Conservation (phyloP, 2,113 vertebrate species). For the Suricata suricatta region DNA sequence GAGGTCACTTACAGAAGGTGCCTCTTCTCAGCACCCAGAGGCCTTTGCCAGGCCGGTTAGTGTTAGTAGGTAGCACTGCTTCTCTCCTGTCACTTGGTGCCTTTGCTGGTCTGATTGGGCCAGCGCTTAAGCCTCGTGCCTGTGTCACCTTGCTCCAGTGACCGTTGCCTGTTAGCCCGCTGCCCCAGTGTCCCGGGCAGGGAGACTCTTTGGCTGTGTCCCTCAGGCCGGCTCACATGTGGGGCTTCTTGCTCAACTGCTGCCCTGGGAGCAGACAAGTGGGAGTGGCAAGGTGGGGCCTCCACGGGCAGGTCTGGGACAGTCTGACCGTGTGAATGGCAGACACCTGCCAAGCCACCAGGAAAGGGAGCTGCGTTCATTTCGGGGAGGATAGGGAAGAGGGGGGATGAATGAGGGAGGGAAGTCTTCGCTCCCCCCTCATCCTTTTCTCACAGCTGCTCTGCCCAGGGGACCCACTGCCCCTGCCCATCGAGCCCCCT, state of each 20-base stretch:
- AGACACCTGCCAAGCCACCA: neutral
- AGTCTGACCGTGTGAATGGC: neutral
- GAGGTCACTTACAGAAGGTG: rapidly evolving
- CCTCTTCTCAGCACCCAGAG: neutral
- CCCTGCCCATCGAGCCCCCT: neutral
- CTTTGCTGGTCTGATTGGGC: neutral
- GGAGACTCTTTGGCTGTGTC: neutral
- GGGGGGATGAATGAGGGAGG: too few relatives aligned
- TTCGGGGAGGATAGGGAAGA: rapidly evolving
- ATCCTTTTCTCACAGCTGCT: neutral
- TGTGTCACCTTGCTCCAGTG: neutral
- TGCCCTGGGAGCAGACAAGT: neutral
- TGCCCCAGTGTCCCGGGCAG: neutral
- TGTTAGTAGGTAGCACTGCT: rapidly evolving
- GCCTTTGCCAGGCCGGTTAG: rapidly evolving
- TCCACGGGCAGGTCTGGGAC: neutral
- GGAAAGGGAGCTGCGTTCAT: neutral
- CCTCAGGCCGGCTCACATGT: neutral
- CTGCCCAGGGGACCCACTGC: neutral
- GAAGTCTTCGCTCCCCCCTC: neutral
- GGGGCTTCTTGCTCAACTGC: neutral
- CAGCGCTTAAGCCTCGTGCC: neutral
- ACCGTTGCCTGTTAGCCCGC: neutral
- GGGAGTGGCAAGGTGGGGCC: neutral
- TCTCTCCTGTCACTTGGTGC: neutral